Percentiles rank a stretch among this genome's conserved stretches.
Evolutionary conservation across 2,888 invertebrate species (phyloP).

Genomic region (Drosophila histrio): DNA sequence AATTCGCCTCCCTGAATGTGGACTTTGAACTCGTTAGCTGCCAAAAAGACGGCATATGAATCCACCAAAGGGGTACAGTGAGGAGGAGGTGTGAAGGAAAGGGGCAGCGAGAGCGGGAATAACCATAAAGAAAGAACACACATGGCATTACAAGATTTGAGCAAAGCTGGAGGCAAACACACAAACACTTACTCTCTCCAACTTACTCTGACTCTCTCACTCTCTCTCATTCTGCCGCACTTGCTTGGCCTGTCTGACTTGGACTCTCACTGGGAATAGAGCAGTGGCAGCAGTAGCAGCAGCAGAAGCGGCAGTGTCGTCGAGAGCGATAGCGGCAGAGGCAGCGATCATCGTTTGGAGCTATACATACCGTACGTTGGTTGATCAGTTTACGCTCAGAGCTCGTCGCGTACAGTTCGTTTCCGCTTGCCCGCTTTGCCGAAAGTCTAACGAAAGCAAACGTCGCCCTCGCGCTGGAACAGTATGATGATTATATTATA

Average conservation of each 20-base stretch:
- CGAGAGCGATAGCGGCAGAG: not conserved
- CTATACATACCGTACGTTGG: slow-evolving; percentile 9
- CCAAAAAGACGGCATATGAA: slow-evolving; percentile 42
- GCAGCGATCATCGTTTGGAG: slow-evolving; percentile 30
- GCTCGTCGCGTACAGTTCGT: slow-evolving; percentile 61
- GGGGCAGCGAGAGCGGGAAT: not conserved
- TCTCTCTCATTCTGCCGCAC: not conserved
- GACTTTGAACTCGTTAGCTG: slow-evolving; percentile 66
- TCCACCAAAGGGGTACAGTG: not conserved
- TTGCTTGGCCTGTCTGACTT: slow-evolving; percentile 1
- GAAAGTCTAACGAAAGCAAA: slow-evolving; percentile 61
- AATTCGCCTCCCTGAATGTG: slow-evolving; percentile 46
- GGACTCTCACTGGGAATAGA: slow-evolving; percentile 14
- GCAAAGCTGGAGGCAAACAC: slow-evolving; percentile 34
- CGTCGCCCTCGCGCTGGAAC: slow-evolving; percentile 51
- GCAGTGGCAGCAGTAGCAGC: not conserved
- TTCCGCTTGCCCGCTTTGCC: slow-evolving; percentile 35
- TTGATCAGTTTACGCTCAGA: slow-evolving; percentile 61
- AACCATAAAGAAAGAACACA: slow-evolving; percentile 31
- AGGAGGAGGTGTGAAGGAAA: not conserved
- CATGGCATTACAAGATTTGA: slow-evolving; percentile 34
- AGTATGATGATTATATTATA: slow-evolving; percentile 35
- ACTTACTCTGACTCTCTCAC: not conserved
- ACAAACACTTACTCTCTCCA: not conserved
- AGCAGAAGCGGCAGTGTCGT: not conserved